phyloP scores from a whole-genome alignment of 2,888 invertebrate species.

The Lasioglossum lativentre region DNA sequence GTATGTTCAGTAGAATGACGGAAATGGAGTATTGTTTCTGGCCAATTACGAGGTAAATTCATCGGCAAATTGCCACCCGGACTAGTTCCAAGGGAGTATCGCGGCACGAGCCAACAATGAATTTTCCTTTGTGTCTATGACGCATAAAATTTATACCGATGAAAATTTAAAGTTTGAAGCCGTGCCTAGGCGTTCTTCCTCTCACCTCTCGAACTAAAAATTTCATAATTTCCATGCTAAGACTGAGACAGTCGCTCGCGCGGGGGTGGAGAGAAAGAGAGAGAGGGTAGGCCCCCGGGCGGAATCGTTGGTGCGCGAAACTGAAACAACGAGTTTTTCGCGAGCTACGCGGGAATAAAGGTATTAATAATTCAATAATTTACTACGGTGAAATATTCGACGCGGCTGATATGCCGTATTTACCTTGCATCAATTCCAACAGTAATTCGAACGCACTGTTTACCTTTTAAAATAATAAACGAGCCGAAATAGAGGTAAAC shows the following conservation, averaged over 20 bases:
- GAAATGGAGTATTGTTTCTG: background rate
- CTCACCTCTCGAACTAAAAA: background rate
- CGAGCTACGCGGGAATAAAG: background rate
- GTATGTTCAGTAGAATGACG: background rate
- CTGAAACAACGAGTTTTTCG: conserved; percentile 19
- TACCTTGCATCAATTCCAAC: conserved; percentile 21
- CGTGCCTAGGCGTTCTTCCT: background rate
- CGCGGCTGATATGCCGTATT: conserved; percentile 16
- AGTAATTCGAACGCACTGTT: conserved; percentile 22
- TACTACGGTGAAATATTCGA: conserved; percentile 12
- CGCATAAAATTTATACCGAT: conserved; percentile 21
- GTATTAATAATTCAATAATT: conserved; percentile 34
- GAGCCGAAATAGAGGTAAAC: background rate
- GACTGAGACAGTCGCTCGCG: background rate
- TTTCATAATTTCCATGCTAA: conserved; percentile 20
- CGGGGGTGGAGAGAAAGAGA: no score
- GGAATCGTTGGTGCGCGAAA: conserved; percentile 12
- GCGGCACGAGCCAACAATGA: conserved; percentile 9
- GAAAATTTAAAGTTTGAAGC: conserved; percentile 20
- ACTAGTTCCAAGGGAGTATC: background rate
- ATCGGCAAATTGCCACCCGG: background rate
- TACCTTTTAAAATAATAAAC: conserved; percentile 30
- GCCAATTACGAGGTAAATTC: background rate
- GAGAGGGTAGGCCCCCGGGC: background rate
- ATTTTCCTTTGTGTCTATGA: background rate